Conservation (phyloP, 2,888 invertebrate genomes). For the Athrips mouffetella region DNA sequence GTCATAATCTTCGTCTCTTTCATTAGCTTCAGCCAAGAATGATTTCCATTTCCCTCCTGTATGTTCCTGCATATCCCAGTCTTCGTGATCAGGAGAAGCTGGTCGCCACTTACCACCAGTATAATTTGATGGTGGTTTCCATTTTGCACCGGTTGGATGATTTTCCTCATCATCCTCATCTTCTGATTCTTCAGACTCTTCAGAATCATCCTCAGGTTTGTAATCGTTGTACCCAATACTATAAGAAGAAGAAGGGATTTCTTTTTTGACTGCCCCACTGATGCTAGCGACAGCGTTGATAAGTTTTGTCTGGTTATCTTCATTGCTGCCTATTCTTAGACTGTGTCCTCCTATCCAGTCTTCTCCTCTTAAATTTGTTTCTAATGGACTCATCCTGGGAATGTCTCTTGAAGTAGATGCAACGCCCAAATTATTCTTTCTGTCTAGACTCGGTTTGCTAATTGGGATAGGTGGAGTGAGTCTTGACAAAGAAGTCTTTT, state of each 20-base stretch:
- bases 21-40: conserved; percentile 48
- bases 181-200: conserved; percentile 78
- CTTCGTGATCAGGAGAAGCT: conserved; percentile 69
- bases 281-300: conserved; percentile 83
- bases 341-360: conserved; percentile 81
- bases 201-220: conserved; percentile 68
- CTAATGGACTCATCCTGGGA: conserved; percentile 61
- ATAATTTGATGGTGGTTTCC: conserved; percentile 81
- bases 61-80: conserved; percentile 78
- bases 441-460: conserved; percentile 49
- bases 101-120: conserved; percentile 72
- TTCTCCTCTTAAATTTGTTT: conserved; percentile 71
- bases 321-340: conserved; percentile 72
- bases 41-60: conserved; percentile 84
- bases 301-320: conserved; percentile 79
- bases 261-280: conserved; percentile 76
- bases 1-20: conserved; percentile 71
- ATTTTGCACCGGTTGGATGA: conserved; percentile 81
- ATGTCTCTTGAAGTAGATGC: conserved; percentile 56
- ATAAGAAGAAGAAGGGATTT: conserved; percentile 56
- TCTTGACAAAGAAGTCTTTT: conserved; percentile 74
- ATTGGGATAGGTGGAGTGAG: conserved; percentile 66
- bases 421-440: conserved; percentile 46
- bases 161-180: conserved; percentile 76
- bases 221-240: conserved; percentile 61